Percentiles rank a stretch among this genome's conserved stretches.
Conservation (phyloP, 2,888 invertebrate species). For the Metellina segmentata region DNA sequence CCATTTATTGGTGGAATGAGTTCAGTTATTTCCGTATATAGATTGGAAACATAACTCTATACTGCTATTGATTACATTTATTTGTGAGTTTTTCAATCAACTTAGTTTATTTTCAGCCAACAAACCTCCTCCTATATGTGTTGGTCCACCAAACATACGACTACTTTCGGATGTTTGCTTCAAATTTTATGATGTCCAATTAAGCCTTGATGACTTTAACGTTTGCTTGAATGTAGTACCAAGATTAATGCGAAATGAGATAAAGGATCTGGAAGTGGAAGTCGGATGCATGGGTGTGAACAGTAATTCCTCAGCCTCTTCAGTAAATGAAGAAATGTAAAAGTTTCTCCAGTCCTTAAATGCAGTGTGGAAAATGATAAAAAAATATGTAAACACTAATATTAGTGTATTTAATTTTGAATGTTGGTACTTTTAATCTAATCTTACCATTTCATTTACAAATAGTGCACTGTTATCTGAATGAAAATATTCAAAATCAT, state of each 20-base stretch:
- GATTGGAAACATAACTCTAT: too few species aligned
- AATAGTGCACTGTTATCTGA: too few species aligned
- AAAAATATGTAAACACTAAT: too few species aligned
- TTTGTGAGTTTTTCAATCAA: too few species aligned
- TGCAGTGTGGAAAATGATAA: too few species aligned
- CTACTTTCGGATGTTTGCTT: conserved; percentile 4
- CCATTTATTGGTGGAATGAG: too few species aligned
- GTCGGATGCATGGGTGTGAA: conserved; percentile 9
- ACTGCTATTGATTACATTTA: too few species aligned
- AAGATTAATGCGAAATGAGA: background rate
- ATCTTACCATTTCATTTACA: too few species aligned
- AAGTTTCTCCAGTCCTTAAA: background rate
- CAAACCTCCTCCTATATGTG: conserved; percentile 33
- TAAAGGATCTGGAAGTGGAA: background rate
- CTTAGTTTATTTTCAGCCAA: conserved; percentile 25
- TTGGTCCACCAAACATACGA: background rate
- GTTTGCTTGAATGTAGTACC: background rate
- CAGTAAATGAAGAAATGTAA: background rate
- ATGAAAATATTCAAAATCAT: too few species aligned
- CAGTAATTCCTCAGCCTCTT: background rate
- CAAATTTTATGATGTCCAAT: background rate
- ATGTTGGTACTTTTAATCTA: too few species aligned
- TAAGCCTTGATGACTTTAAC: background rate
- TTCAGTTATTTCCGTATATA: too few species aligned
- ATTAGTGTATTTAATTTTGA: too few species aligned